Evolutionary conservation across 2,888 invertebrate genomes (phyloP).

Genomic region (Dascillus cervinus): DNA sequence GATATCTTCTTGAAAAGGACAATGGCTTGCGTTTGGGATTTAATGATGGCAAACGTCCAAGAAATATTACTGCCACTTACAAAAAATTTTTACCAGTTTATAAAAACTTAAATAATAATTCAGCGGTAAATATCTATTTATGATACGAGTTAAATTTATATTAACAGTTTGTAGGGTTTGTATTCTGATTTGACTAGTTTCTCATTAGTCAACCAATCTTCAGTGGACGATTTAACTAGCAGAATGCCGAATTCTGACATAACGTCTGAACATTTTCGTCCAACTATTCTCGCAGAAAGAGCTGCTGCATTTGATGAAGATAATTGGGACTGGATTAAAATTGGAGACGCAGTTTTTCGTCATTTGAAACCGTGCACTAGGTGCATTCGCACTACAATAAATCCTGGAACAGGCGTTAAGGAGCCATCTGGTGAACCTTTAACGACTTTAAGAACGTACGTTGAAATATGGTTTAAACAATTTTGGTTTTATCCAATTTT

Average conservation of each 20-base stretch:
- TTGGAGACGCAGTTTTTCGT: slow-evolving; percentile 45
- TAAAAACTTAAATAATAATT: slow-evolving; percentile 26
- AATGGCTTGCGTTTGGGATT: slow-evolving; percentile 35
- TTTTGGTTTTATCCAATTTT: neutral
- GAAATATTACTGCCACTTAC: slow-evolving; percentile 27
- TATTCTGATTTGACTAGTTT: slow-evolving; percentile 49
- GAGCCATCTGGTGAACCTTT: slow-evolving; percentile 45
- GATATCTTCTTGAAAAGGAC: slow-evolving; percentile 34
- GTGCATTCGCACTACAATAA: slow-evolving; percentile 41
- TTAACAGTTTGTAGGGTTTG: slow-evolving; percentile 35
- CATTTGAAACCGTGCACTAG: slow-evolving; percentile 51
- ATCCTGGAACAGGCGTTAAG: slow-evolving; percentile 44
- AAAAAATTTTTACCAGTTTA: slow-evolving; percentile 26
- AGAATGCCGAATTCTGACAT: slow-evolving; percentile 39
- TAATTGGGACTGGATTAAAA: slow-evolving; percentile 50
- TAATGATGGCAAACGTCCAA: slow-evolving; percentile 26
- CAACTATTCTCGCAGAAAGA: slow-evolving; percentile 49
- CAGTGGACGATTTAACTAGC: slow-evolving; percentile 46
- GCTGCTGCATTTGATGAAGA: slow-evolving; percentile 46
- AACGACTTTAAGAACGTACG: slow-evolving; percentile 47
- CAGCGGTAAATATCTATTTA: slow-evolving; percentile 22
- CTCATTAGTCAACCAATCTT: slow-evolving; percentile 45
- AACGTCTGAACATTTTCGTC: slow-evolving; percentile 46
- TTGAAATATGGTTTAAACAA: slow-evolving; percentile 1
- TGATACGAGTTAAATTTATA: neutral